These are phyloP conservation scores for Polyergus mexicanus DNA, from an alignment of 1,140 invertebrate species.

Conservation along the genomic window DNA sequence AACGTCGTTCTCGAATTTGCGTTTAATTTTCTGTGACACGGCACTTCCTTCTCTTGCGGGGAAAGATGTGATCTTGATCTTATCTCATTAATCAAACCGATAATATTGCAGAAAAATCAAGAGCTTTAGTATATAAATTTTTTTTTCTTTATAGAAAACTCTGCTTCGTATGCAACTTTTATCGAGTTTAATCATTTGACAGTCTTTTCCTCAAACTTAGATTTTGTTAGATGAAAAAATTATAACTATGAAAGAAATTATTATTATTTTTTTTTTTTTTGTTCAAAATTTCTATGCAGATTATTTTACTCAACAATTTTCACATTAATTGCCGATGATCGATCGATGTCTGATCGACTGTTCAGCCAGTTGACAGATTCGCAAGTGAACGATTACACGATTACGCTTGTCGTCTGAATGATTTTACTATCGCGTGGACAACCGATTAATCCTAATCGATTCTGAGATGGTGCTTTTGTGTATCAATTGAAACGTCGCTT, in stretches of 20 bases:
- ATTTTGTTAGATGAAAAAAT: slow-evolving; percentile 16
- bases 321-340: background rate
- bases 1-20: slow-evolving; percentile 40
- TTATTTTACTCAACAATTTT: background rate
- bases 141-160: background rate
- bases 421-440: slow-evolving; percentile 11
- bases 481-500: slow-evolving; percentile 26
- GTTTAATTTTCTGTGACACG: slow-evolving; percentile 54
- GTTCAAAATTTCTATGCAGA: background rate
- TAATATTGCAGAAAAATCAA: background rate
- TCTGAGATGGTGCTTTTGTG: background rate
- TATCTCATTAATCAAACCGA: background rate
- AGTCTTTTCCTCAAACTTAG: background rate
- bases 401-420: background rate
- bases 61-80: background rate
- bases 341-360: background rate
- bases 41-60: slow-evolving; percentile 15
- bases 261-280: background rate
- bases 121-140: background rate
- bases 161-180: background rate
- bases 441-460: background rate
- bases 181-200: background rate
- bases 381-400: background rate
- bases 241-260: background rate
- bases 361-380: background rate